These are phyloP conservation scores for Chrysopa pallens DNA, from an alignment of 1,140 invertebrate genomes.

Conservation along the genomic window DNA sequence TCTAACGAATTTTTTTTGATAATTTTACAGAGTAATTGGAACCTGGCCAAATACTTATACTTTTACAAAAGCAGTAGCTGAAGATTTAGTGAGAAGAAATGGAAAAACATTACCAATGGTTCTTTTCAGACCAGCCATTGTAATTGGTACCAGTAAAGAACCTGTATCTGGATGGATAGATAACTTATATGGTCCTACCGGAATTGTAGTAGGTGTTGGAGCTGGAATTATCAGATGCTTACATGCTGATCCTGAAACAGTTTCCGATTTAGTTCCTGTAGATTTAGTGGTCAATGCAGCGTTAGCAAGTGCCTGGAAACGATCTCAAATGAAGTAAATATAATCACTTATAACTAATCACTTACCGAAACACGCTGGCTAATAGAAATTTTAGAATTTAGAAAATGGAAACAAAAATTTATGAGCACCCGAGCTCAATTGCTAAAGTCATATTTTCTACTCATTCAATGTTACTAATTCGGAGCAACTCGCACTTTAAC, in stretches of 20 bases:
- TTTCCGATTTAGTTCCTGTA: constrained; percentile 58
- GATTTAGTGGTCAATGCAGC: constrained; percentile 61
- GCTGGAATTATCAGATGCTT: constrained; percentile 49
- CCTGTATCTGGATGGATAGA: constrained; percentile 57
- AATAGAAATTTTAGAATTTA: no score
- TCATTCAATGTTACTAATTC: no score
- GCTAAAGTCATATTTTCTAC: no score
- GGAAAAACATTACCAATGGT: constrained; percentile 33
- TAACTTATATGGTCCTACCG: constrained; percentile 60
- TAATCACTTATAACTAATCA: neutral
- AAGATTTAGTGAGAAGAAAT: constrained; percentile 32
- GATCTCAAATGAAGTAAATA: no score
- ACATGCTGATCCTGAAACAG: constrained; percentile 31
- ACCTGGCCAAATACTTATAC: constrained; percentile 42
- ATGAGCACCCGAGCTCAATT: no score
- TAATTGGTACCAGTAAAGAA: constrained; percentile 55
- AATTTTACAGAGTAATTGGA: constrained; percentile 22
- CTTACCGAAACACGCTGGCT: no score
- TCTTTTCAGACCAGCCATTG: constrained; percentile 41
- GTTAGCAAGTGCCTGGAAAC: constrained; percentile 51
- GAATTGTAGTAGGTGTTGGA: constrained; percentile 28
- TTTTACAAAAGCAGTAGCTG: constrained; percentile 41
- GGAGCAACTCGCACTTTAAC: no score
- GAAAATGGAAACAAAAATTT: no score
- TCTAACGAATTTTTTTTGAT: neutral